These are phyloP conservation scores for Ovis canadensis DNA, from an alignment of 2,113 vertebrate genomes.

Conservation along the genomic window DNA sequence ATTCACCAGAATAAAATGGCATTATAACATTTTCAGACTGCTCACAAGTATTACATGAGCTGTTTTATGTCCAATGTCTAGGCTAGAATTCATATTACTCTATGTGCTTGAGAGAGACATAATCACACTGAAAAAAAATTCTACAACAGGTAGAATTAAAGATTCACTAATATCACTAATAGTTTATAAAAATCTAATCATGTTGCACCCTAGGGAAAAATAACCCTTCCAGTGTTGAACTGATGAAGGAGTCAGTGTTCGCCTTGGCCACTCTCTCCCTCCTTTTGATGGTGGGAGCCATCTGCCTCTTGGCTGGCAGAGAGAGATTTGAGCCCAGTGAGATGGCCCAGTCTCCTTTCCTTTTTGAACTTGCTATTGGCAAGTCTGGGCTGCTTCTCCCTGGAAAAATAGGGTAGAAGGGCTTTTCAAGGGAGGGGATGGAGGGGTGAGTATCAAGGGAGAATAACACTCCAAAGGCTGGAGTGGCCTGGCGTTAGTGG, in stretches of 20 bases:
- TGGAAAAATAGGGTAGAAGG: not conserved
- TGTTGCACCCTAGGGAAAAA: not conserved
- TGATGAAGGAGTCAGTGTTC: not conserved
- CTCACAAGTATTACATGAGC: not conserved
- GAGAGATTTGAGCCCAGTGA: not conserved
- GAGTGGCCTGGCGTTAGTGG: not conserved
- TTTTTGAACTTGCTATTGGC: not conserved
- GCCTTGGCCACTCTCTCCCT: not conserved
- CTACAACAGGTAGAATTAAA: not conserved
- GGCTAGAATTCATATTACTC: not conserved
- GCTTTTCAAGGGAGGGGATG: not conserved
- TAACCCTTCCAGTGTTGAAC: not conserved
- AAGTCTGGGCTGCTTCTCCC: not conserved
- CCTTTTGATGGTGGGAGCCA: not conserved
- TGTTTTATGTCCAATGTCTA: not conserved
- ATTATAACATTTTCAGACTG: not conserved
- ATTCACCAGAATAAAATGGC: not conserved
- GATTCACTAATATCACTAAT: not conserved
- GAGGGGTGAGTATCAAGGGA: not conserved
- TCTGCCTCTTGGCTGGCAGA: not conserved
- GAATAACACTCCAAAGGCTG: not conserved
- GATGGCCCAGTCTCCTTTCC: not conserved
- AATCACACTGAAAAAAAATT: not conserved
- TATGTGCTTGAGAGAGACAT: not conserved
- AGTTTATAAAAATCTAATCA: not conserved